phyloP scores from a whole-genome alignment of 2,113 vertebrate genomes.

The Sinocyclocheilus grahami region DNA sequence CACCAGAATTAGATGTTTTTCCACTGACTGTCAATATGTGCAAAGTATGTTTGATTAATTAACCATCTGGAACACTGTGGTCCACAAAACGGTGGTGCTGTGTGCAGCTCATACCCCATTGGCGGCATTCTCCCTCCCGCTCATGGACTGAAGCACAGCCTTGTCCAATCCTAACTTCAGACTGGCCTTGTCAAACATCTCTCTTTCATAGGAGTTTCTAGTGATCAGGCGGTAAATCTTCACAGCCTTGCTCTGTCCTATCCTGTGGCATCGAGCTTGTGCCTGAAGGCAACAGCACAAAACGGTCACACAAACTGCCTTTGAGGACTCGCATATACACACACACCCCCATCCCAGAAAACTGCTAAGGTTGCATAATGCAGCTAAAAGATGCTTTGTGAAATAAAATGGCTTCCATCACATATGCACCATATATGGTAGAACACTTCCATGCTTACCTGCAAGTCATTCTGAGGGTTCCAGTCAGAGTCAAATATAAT shows the following conservation, averaged over 20 bases:
- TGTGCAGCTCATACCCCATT: constrained; percentile 83
- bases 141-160: constrained; percentile 97
- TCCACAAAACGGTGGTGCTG: background rate
- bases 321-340: background rate
- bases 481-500: constrained; percentile 71
- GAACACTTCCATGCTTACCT: constrained; percentile 75
- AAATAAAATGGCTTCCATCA: constrained; percentile 15
- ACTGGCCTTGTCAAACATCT: constrained; percentile 99
- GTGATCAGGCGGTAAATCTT: constrained; percentile 98
- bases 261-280: constrained; percentile 95
- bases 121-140: constrained; percentile 92
- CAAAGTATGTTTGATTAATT: constrained; percentile 44
- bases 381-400: constrained; percentile 35
- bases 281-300: constrained; percentile 74
- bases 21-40: constrained; percentile 29
- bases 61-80: constrained; percentile 36
- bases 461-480: constrained; percentile 98
- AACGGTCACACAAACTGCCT: background rate
- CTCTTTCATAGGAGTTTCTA: constrained; percentile 96
- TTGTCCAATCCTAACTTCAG: constrained; percentile 96
- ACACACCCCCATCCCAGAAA: background rate
- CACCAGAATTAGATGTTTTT: constrained; percentile 16
- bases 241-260: constrained; percentile 97
- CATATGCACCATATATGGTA: background rate
- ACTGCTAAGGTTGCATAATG: constrained; percentile 15